Conservation (phyloP, 1,140 invertebrate species). For the Euwallacea fornicatus region DNA sequence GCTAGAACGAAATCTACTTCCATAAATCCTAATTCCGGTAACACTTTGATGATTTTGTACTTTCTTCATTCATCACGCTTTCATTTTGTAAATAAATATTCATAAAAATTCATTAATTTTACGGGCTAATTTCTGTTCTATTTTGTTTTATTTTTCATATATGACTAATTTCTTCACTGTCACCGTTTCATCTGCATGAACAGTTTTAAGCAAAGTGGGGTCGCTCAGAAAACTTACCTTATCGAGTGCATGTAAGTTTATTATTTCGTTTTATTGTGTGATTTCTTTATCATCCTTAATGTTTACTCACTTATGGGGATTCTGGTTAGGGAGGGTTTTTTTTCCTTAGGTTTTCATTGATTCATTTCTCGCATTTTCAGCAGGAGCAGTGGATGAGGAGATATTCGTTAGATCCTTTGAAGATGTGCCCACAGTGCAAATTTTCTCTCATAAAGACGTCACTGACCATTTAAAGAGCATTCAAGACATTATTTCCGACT, state of each 20-base stretch:
- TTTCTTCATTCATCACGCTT: too few species aligned
- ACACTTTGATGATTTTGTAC: constrained; percentile 10
- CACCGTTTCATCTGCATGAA: constrained; percentile 46
- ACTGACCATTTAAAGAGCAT: constrained; percentile 81
- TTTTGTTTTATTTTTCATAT: constrained; percentile 41
- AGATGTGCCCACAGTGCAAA: constrained; percentile 75
- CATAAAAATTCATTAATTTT: neutral
- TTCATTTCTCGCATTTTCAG: constrained; percentile 52
- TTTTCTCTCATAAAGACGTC: constrained; percentile 83
- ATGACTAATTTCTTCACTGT: constrained; percentile 29
- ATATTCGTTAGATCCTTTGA: constrained; percentile 85
- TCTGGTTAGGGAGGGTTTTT: neutral
- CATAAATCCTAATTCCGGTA: constrained; percentile 29
- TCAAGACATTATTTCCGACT: constrained; percentile 74
- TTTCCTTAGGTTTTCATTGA: too few species aligned
- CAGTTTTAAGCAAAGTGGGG: constrained; percentile 46
- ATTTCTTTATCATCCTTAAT: constrained; percentile 3
- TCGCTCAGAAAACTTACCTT: constrained; percentile 48
- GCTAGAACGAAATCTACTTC: constrained; percentile 40
- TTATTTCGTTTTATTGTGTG: constrained; percentile 3
- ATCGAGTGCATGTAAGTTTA: constrained; percentile 44
- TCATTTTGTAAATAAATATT: too few species aligned
- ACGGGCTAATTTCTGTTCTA: constrained; percentile 34
- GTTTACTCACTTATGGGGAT: neutral
- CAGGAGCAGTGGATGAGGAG: constrained; percentile 87